phyloP scores from a whole-genome alignment of 2,113 vertebrate genomes.

The Sceloporus tristichus region DNA sequence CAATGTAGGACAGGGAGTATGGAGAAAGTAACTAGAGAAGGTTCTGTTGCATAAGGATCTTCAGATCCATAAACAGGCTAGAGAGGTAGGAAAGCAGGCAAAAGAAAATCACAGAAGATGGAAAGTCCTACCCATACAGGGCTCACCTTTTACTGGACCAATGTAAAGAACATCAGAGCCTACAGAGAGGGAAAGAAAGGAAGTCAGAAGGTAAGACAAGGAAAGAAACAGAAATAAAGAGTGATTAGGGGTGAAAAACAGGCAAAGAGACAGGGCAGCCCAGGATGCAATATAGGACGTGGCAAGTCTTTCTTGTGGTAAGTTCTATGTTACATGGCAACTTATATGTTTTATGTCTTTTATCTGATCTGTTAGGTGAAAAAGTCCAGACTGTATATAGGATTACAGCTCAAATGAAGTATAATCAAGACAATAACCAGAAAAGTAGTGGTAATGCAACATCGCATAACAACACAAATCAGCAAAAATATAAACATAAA shows the following conservation, averaged over 20 bases:
- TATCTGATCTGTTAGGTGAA: not conserved
- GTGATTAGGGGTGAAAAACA: constrained; percentile 64
- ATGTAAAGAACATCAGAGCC: constrained; percentile 99
- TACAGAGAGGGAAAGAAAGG: constrained; percentile 87
- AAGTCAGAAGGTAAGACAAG: constrained; percentile 80
- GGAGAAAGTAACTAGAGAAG: not conserved
- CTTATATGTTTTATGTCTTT: not conserved
- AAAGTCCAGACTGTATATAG: not conserved
- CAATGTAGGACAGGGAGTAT: too few species aligned
- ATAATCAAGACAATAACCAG: not conserved
- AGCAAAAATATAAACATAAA: not conserved
- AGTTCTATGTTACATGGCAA: not conserved
- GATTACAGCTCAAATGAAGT: not conserved
- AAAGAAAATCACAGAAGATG: constrained; percentile 70
- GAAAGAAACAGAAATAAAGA: constrained; percentile 61
- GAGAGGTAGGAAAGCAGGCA: constrained; percentile 70
- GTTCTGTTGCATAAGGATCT: constrained; percentile 59
- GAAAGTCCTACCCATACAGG: constrained; percentile 74
- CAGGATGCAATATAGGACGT: not conserved
- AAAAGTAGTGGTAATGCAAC: not conserved
- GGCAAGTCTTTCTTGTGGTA: not conserved
- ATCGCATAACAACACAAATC: not conserved
- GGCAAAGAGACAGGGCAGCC: not conserved
- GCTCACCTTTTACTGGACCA: constrained; percentile 99
- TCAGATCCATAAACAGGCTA: constrained; percentile 55